These are phyloP conservation scores for Nesoenas mayeri DNA, from an alignment of 2,113 vertebrate species.

Conservation along the genomic window DNA sequence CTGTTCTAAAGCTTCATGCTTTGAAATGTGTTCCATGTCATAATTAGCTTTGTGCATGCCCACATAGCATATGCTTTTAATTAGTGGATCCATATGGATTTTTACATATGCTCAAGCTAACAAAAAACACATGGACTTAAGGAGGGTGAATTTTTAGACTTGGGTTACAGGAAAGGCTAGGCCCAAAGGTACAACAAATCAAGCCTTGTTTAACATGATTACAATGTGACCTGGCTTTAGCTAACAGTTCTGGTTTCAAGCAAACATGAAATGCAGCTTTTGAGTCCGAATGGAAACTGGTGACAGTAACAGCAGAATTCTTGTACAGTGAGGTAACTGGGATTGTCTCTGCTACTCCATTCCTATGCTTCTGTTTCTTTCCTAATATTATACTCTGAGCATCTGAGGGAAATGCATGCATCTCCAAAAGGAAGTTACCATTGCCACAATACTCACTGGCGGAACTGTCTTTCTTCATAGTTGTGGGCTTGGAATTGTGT, in stretches of 20 bases:
- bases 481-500: not conserved
- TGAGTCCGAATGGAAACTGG: not conserved
- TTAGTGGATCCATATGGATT: not conserved
- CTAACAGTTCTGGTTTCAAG: not conserved
- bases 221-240: not conserved
- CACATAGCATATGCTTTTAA: not conserved
- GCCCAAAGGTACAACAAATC: conserved; percentile 45
- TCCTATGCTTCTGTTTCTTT: not conserved
- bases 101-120: not conserved
- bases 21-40: not conserved
- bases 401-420: not conserved
- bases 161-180: not conserved
- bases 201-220: not conserved
- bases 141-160: not conserved
- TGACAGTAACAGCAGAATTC: not conserved
- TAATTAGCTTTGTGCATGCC: not conserved
- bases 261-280: not conserved
- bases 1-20: not conserved
- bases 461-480: not conserved
- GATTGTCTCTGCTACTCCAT: not conserved
- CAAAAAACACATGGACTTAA: not conserved
- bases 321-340: not conserved
- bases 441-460: not conserved
- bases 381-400: not conserved
- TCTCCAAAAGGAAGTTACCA: not conserved